phyloP scores from a whole-genome alignment of 1,140 invertebrate genomes.

The Drosophila kanapiae region DNA sequence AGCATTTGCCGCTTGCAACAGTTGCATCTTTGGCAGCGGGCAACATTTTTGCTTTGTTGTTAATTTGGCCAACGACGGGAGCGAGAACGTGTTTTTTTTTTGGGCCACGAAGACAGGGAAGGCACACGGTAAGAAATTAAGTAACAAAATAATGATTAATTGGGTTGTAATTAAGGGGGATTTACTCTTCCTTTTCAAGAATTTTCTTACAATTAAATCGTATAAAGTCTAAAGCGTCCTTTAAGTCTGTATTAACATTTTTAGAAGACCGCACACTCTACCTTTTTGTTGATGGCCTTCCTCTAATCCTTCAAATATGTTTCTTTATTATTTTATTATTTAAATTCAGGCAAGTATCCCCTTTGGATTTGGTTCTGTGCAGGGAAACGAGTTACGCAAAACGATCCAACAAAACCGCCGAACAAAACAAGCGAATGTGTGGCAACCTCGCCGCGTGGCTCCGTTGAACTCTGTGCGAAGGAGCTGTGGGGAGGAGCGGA shows the following conservation, averaged over 20 bases:
- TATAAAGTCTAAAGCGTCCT: too few species aligned
- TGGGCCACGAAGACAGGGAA: slow-evolving; percentile 29
- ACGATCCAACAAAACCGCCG: slow-evolving; percentile 8
- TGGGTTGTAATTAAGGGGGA: background rate
- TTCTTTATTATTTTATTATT: background rate
- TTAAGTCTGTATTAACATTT: too few species aligned
- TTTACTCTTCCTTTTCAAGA: too few species aligned
- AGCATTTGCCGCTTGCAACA: slow-evolving; percentile 27
- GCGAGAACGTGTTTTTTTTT: slow-evolving; percentile 59
- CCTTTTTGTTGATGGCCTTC: too few species aligned
- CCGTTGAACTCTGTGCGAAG: slow-evolving; percentile 31
- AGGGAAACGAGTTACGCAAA: slow-evolving; percentile 57
- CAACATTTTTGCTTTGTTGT: slow-evolving; percentile 52
- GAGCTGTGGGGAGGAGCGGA: background rate
- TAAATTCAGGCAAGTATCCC: background rate
- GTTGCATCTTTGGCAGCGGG: slow-evolving; percentile 57
- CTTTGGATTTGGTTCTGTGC: background rate
- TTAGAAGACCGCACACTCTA: background rate
- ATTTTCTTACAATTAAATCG: too few species aligned
- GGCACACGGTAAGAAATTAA: slow-evolving; percentile 1
- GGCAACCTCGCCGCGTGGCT: slow-evolving; percentile 35
- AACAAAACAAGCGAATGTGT: slow-evolving; percentile 34
- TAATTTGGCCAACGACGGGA: slow-evolving; percentile 60
- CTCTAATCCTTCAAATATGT: background rate
- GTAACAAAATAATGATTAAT: background rate